These are phyloP conservation scores for Girardinus metallicus DNA, from an alignment of 2,797 vertebrate genomes.

Conservation along the genomic window DNA sequence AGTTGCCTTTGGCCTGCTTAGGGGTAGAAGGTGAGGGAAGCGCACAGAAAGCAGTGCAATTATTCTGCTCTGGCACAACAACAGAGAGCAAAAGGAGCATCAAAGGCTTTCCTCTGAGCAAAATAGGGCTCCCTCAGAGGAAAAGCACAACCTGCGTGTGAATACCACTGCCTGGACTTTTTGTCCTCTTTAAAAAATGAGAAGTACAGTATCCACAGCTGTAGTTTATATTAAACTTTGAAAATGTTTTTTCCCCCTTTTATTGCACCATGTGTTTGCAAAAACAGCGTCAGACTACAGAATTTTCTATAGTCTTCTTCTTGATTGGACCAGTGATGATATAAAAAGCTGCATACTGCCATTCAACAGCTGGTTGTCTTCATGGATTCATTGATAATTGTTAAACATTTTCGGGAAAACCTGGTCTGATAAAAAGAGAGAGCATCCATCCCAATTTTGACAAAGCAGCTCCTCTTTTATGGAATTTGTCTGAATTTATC, in stretches of 20 bases:
- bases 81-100: conserved; percentile 85
- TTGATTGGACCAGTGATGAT: neutral
- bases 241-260: neutral
- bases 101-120: conserved; percentile 82
- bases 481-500: neutral
- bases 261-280: neutral
- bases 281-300: neutral
- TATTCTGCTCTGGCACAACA: conserved; percentile 85
- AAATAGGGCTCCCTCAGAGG: conserved; percentile 78
- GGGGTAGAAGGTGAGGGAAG: conserved; percentile 83
- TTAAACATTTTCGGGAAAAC: neutral
- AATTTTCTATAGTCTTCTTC: neutral
- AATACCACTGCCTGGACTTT: conserved; percentile 74
- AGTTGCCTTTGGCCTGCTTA: conserved; percentile 86
- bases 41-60: conserved; percentile 81
- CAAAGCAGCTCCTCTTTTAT: neutral
- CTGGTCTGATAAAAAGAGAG: neutral
- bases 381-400: neutral
- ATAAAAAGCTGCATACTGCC: neutral
- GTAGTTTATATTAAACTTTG: neutral
- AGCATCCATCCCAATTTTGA: neutral
- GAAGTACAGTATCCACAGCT: conserved; percentile 17
- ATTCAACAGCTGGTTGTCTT: neutral
- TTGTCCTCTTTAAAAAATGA: conserved; percentile 58
- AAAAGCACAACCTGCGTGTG: conserved; percentile 76